phyloP scores from a whole-genome alignment of 2,888 invertebrate genomes.

The Oscheius sp. region DNA sequence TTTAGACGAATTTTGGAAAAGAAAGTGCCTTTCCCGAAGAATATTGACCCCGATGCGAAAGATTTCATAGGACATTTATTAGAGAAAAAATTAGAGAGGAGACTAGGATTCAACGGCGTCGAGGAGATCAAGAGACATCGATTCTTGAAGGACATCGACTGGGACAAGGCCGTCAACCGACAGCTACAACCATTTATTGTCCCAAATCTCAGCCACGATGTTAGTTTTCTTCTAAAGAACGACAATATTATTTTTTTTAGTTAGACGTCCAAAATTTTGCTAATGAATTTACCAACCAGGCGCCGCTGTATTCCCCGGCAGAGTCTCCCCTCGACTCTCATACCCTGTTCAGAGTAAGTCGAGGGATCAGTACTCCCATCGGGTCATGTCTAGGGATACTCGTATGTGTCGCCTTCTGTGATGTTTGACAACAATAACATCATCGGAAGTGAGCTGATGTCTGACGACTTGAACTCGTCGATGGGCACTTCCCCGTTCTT shows the following conservation, averaged over 20 bases:
- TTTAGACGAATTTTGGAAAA: constrained; percentile 85
- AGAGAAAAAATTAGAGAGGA: constrained; percentile 87
- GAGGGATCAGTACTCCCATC: background rate
- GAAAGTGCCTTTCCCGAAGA: constrained; percentile 88
- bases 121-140: constrained; percentile 83
- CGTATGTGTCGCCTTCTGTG: constrained; percentile 92
- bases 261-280: constrained; percentile 95
- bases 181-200: constrained; percentile 88
- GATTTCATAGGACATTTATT: constrained; percentile 86
- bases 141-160: constrained; percentile 80
- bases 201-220: constrained; percentile 82
- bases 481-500: constrained; percentile 86
- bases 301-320: constrained; percentile 90
- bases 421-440: constrained; percentile 81
- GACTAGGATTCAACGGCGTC: constrained; percentile 90
- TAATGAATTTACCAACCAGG: constrained; percentile 93
- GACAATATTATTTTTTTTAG: constrained; percentile 74
- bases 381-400: constrained; percentile 82
- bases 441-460: constrained; percentile 80
- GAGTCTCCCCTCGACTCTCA: constrained; percentile 81
- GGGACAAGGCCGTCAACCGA: constrained; percentile 85
- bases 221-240: constrained; percentile 13
- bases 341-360: constrained; percentile 62
- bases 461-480: constrained; percentile 56
- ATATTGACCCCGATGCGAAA: constrained; percentile 81